Evolutionary conservation across 2,888 invertebrate species (phyloP), one percentile per base, ranked within the genome.

Genomic region (Eueremaeus valkanovi): DNA sequence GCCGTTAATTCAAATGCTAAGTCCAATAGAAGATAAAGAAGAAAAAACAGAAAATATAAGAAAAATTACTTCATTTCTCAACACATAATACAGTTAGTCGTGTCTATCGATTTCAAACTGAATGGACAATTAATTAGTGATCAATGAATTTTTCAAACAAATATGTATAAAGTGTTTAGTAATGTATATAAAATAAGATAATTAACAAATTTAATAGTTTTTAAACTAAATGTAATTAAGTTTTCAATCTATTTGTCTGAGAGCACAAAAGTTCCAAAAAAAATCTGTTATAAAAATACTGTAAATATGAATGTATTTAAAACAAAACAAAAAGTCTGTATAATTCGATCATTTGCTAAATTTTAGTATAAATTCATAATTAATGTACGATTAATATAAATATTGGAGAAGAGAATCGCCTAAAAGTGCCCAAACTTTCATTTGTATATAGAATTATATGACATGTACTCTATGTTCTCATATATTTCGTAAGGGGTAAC

Each of bases 1-100:
- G 66, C 66, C 66, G 66, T 66, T 66, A 66, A 66, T 66, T 66
- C 18, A 66, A 51, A 51, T 51, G n/a, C 6, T 51, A 6, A n/a
- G 51, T 51, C 21, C 51, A 51, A 21, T 51, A 21, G n/a, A 8
- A 6, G 21, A 21, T n/a, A 2, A 36, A 36, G 11, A 5, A 36
- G 6, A 36, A 36, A 36, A 36, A 36, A 8, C 36, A 36, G 6
- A 8, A 8, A 36, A 36, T 36, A 36, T 36, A 8, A 11, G 5
- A 36, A 36, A 5, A 5, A 36, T 8, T 36, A 36, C n/a, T n/a
- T n/a, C n/a, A n/a, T n/a, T n/a, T n/a, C n/a, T n/a, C n/a, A n/a
- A n/a, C n/a, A n/a, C n/a, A n/a, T n/a, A n/a, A n/a, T n/a, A n/a
- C n/a, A n/a, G n/a, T n/a, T n/a, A n/a, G n/a, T n/a, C n/a, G n/a